Evolutionary conservation across 2,113 vertebrate genomes (phyloP).

Genomic region (Dasyprocta punctata): DNA sequence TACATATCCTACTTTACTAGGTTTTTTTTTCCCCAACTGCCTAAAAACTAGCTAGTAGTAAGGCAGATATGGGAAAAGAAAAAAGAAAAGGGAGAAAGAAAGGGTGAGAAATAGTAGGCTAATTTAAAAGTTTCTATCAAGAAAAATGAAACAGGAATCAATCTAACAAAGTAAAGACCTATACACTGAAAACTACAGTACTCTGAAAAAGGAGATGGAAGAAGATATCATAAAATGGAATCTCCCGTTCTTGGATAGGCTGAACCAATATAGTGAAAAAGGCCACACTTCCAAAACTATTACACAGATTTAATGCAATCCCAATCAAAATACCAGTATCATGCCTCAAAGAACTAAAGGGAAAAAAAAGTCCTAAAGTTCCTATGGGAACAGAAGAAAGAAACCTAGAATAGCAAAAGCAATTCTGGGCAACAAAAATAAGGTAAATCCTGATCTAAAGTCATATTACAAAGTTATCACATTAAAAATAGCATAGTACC

Average conservation of each 20-base stretch:
- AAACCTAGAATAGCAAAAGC: not conserved
- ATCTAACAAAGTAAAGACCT: not conserved
- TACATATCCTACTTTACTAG: conserved; percentile 41
- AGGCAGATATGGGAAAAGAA: no score
- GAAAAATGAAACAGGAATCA: not conserved
- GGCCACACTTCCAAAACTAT: not conserved
- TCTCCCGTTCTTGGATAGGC: not conserved
- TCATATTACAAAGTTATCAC: not conserved
- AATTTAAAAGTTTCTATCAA: not conserved
- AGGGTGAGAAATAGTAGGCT: not conserved
- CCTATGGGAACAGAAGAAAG: not conserved
- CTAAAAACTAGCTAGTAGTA: not conserved
- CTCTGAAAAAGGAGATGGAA: not conserved
- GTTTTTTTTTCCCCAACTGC: not conserved
- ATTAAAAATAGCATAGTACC: not conserved
- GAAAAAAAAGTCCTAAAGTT: not conserved
- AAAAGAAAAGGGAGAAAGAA: not conserved
- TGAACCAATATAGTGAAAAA: not conserved
- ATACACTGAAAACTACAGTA: not conserved
- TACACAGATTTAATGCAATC: not conserved
- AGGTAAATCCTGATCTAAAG: not conserved
- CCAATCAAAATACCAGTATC: not conserved
- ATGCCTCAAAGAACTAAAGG: not conserved
- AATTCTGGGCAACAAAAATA: not conserved
- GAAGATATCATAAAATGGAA: not conserved